phyloP scores from a whole-genome alignment of 2,113 vertebrate genomes.

The Zonotrichia leucophrys region DNA sequence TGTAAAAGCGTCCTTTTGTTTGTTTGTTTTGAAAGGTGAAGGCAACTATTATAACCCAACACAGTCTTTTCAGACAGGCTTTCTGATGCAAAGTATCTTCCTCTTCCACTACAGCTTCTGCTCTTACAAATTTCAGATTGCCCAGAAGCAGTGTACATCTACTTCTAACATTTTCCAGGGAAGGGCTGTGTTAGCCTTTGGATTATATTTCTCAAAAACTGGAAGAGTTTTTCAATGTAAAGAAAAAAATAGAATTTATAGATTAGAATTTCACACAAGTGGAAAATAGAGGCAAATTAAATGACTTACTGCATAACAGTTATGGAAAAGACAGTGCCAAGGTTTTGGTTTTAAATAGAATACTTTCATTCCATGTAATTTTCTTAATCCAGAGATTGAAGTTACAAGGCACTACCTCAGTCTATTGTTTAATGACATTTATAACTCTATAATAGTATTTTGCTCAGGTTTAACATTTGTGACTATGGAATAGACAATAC shows the following conservation, averaged over 20 bases:
- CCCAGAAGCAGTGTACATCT: constrained; percentile 53
- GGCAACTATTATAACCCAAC: background rate
- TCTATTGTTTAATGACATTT: constrained; percentile 76
- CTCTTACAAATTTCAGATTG: background rate
- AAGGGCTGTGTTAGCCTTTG: constrained; percentile 33
- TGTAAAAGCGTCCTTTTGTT: background rate
- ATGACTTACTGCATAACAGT: background rate
- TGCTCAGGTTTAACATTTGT: constrained; percentile 70
- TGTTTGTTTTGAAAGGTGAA: background rate
- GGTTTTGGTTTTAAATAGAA: constrained; percentile 59
- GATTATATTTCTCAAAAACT: constrained; percentile 50
- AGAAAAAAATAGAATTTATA: constrained; percentile 56
- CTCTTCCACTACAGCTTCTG: background rate
- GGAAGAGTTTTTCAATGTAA: constrained; percentile 48
- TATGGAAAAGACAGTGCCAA: constrained; percentile 16
- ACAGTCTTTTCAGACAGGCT: background rate
- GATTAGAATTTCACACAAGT: constrained; percentile 24
- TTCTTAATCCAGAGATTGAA: constrained; percentile 66
- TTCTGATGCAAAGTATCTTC: background rate
- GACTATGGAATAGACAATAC: constrained; percentile 71
- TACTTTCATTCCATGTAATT: constrained; percentile 46
- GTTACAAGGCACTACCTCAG: constrained; percentile 65
- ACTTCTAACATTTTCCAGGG: constrained; percentile 1
- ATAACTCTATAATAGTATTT: constrained; percentile 72
- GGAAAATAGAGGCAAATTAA: constrained; percentile 43